Evolutionary conservation across 2,797 vertebrate genomes (phyloP).

Genomic region (Hipposideros larvatus): DNA sequence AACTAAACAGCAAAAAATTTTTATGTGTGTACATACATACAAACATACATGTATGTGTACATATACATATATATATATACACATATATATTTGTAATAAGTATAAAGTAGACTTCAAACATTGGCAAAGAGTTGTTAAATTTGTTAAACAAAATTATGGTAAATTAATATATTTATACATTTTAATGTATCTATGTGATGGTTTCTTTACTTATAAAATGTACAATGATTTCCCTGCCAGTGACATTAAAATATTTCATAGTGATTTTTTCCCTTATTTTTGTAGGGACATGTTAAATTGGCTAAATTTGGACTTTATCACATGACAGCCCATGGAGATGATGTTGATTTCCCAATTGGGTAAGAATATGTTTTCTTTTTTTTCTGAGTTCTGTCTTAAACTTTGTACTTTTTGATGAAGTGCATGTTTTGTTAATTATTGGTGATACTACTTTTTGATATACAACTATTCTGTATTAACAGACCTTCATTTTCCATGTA

Average conservation of each 20-base stretch:
- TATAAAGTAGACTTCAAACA: constrained; percentile 31
- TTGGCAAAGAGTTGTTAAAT: not conserved
- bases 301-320: constrained; percentile 99
- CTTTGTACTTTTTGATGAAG: constrained; percentile 21
- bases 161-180: not conserved
- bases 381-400: not conserved
- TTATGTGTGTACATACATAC: not conserved
- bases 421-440: constrained; percentile 15
- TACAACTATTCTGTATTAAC: constrained; percentile 36
- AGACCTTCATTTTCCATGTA: not conserved
- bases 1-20: not conserved
- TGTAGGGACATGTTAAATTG: constrained; percentile 95
- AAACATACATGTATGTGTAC: not conserved
- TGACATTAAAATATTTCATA: constrained; percentile 21
- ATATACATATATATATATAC: not conserved
- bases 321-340: constrained; percentile 97
- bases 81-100: not conserved
- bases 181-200: not conserved
- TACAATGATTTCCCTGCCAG: not conserved
- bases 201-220: constrained; percentile 29
- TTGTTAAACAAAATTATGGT: not conserved
- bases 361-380: constrained; percentile 83
- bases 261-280: constrained; percentile 68
- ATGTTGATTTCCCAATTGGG: constrained; percentile 99
- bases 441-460: not conserved